Evolutionary conservation across 1,140 invertebrate species (phyloP).

Genomic region (Belonocnema kinseyi): DNA sequence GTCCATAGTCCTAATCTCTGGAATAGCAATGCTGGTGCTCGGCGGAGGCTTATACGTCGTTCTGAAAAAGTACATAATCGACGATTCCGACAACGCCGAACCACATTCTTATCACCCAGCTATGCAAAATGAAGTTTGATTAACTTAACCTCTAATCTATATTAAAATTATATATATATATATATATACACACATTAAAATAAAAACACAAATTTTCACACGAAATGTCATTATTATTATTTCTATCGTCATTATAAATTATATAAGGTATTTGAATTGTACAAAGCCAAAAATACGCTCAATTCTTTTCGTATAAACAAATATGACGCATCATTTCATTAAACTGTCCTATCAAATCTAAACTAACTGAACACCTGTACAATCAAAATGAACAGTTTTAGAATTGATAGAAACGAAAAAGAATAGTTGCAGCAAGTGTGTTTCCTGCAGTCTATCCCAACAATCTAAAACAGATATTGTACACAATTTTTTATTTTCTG

Average conservation of each 20-base stretch:
- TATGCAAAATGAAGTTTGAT: constrained; percentile 66
- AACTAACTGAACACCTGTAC: neutral
- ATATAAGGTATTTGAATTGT: constrained; percentile 32
- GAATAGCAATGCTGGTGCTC: constrained; percentile 79
- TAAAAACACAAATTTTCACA: neutral
- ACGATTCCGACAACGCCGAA: constrained; percentile 57
- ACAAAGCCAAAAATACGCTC: constrained; percentile 29
- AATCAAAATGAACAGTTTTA: neutral
- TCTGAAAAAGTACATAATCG: constrained; percentile 81
- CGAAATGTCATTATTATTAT: constrained; percentile 26
- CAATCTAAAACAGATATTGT: neutral
- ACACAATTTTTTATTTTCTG: neutral
- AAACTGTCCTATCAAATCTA: neutral
- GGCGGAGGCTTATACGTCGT: constrained; percentile 81
- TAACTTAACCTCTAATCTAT: neutral
- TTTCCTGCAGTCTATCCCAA: too few species aligned
- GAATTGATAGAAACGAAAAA: constrained; percentile 20
- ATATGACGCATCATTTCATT: neutral
- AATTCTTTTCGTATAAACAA: constrained; percentile 5
- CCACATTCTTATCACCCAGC: constrained; percentile 66
- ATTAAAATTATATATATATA: too few species aligned
- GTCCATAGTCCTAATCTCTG: constrained; percentile 82
- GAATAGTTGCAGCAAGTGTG: neutral
- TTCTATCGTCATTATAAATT: constrained; percentile 32
- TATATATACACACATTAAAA: too few species aligned